These are phyloP conservation scores for Podocnemis expansa DNA, from an alignment of 2,113 vertebrate genomes.

Conservation along the genomic window DNA sequence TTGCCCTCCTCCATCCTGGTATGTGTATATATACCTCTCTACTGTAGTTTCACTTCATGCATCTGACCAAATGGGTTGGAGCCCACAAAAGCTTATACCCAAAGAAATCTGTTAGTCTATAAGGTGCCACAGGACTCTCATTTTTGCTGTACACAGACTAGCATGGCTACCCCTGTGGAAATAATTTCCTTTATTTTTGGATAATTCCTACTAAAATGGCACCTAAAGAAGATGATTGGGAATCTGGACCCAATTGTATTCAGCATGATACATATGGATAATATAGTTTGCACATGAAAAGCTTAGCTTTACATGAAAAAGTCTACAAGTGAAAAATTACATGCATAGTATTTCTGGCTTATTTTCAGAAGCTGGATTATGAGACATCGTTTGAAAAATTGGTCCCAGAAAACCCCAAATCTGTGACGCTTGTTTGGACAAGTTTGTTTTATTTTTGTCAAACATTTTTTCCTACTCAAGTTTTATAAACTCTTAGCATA, in stretches of 20 bases:
- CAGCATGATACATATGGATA: background rate
- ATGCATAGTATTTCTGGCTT: constrained; percentile 5
- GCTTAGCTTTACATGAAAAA: constrained; percentile 53
- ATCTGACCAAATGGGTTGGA: too few species aligned
- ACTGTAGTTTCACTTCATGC: too few species aligned
- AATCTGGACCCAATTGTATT: background rate
- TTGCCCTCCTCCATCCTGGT: too few species aligned
- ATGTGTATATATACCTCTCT: too few species aligned
- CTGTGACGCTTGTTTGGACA: constrained; percentile 22
- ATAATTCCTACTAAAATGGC: constrained; percentile 26
- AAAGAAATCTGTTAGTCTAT: too few species aligned
- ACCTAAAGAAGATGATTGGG: constrained; percentile 33
- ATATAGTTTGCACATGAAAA: constrained; percentile 28
- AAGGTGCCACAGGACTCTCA: too few species aligned
- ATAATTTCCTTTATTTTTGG: background rate
- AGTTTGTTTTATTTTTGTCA: constrained; percentile 58
- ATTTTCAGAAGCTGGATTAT: constrained; percentile 1
- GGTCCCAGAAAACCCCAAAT: constrained; percentile 26
- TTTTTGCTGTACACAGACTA: too few species aligned
- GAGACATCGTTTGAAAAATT: constrained; percentile 10
- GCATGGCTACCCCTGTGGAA: too few species aligned
- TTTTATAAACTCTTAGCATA: constrained; percentile 71
- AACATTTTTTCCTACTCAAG: constrained; percentile 38
- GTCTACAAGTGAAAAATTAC: constrained; percentile 38
- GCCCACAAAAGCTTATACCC: too few species aligned